Conservation (phyloP, 2,797 vertebrate genomes). For the Poecilia gillii region DNA sequence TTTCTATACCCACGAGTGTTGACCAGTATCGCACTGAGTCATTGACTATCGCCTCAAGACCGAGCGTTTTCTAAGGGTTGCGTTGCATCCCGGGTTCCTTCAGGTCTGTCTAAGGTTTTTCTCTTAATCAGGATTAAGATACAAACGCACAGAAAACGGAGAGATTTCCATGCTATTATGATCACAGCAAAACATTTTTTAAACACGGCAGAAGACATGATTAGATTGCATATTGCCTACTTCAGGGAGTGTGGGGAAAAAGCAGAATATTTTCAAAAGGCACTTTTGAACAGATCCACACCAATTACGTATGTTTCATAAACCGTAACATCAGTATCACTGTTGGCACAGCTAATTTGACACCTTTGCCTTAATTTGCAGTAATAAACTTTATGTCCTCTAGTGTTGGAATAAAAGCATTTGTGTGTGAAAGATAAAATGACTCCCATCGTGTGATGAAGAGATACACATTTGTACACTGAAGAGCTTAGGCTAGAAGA, state of each 20-base stretch:
- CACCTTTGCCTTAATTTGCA: neutral
- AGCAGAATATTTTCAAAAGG: neutral
- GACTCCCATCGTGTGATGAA: slow-evolving; percentile 20
- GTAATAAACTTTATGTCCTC: slow-evolving; percentile 21
- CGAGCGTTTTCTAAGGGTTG: neutral
- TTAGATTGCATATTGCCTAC: neutral
- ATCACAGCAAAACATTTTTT: neutral
- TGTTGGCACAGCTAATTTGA: neutral
- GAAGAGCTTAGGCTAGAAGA: slow-evolving; percentile 20
- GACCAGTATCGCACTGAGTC: neutral
- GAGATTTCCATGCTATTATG: neutral
- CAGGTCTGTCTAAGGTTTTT: neutral
- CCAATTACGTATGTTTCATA: neutral
- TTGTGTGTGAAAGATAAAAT: neutral
- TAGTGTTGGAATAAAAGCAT: neutral
- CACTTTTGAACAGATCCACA: neutral
- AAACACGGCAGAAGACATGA: neutral
- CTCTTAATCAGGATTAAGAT: neutral
- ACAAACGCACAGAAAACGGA: neutral
- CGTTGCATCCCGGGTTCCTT: neutral
- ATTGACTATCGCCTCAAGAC: neutral
- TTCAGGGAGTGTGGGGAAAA: neutral
- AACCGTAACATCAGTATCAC: neutral
- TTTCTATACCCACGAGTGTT: neutral
- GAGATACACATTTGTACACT: slow-evolving; percentile 54